Percentiles rank a stretch among this genome's conserved stretches.
Evolutionary conservation across 2,888 invertebrate species (phyloP).

Genomic region (Plemyria rubiginata): DNA sequence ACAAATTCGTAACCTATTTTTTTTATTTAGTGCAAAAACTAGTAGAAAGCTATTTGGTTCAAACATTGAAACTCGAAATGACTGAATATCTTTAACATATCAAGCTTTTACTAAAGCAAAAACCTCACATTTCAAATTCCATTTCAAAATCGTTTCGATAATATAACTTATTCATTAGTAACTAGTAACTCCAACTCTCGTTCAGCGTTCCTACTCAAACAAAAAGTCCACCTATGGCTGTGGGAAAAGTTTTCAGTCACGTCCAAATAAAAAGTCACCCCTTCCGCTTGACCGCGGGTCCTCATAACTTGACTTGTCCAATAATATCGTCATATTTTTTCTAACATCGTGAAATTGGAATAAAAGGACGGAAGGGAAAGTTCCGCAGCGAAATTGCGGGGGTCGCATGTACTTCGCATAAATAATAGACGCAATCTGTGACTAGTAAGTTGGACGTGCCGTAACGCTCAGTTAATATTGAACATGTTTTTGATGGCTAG

Average conservation of each 20-base stretch:
- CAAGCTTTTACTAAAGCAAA: too few species aligned
- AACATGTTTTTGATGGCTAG: constrained; percentile 34
- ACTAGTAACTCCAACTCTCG: constrained; percentile 4
- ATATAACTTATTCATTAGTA: constrained; percentile 10
- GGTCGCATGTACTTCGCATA: constrained; percentile 72
- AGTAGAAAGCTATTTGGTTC: too few species aligned
- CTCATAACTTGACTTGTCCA: constrained; percentile 72
- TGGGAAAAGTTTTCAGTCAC: constrained; percentile 43
- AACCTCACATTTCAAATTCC: background rate
- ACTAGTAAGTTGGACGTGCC: constrained; percentile 50
- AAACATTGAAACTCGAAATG: too few species aligned
- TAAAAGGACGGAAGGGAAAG: constrained; percentile 75
- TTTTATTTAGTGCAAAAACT: too few species aligned
- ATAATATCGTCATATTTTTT: constrained; percentile 84
- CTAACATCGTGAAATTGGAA: constrained; percentile 79
- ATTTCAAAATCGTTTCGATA: background rate
- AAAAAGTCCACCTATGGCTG: constrained; percentile 31
- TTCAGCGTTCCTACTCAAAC: constrained; percentile 18
- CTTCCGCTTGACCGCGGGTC: constrained; percentile 73
- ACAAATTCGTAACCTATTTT: too few species aligned
- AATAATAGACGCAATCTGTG: constrained; percentile 82
- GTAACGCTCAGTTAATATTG: constrained; percentile 43
- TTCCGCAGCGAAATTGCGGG: constrained; percentile 74
- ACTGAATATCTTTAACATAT: too few species aligned
- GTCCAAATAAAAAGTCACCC: constrained; percentile 62